Conservation (phyloP, 2,797 vertebrate genomes). For the Rhodeus uyekii region DNA sequence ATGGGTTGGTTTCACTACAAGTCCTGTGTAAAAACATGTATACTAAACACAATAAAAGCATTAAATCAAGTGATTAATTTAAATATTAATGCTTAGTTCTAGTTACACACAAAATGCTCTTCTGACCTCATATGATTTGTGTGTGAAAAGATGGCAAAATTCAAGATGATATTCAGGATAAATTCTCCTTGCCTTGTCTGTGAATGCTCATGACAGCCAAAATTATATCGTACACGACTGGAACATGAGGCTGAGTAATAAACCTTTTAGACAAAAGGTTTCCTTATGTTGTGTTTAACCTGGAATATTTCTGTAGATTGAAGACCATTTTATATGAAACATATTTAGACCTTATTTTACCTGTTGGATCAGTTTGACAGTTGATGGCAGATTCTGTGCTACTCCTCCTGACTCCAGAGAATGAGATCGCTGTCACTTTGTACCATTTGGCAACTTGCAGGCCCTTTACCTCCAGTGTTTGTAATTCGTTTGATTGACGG, state of each 20-base stretch:
- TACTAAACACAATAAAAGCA: no score
- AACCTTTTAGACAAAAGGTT: not conserved
- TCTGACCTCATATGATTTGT: not conserved
- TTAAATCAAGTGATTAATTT: no score
- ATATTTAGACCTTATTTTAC: slow-evolving; percentile 59
- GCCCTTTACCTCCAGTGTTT: slow-evolving; percentile 5
- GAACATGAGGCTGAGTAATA: not conserved
- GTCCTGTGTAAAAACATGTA: no score
- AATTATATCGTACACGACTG: not conserved
- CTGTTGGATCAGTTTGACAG: slow-evolving; percentile 69
- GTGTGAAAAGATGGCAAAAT: not conserved
- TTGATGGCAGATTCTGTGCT: slow-evolving; percentile 8
- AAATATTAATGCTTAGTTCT: no score
- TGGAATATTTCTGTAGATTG: not conserved
- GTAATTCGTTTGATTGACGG: fast-evolving
- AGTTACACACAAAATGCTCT: no score
- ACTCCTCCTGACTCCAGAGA: slow-evolving; percentile 51
- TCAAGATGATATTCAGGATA: not conserved
- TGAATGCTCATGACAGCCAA: not conserved
- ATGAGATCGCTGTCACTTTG: slow-evolving; percentile 51
- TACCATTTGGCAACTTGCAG: slow-evolving; percentile 70
- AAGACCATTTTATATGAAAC: not conserved
- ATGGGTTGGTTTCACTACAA: no score
- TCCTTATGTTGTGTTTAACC: not conserved
- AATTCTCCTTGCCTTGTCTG: no score